Percentiles rank a stretch among this genome's conserved stretches.
Evolutionary conservation across 2,797 vertebrate species (phyloP).

Genomic region (Phoebastria nigripes): DNA sequence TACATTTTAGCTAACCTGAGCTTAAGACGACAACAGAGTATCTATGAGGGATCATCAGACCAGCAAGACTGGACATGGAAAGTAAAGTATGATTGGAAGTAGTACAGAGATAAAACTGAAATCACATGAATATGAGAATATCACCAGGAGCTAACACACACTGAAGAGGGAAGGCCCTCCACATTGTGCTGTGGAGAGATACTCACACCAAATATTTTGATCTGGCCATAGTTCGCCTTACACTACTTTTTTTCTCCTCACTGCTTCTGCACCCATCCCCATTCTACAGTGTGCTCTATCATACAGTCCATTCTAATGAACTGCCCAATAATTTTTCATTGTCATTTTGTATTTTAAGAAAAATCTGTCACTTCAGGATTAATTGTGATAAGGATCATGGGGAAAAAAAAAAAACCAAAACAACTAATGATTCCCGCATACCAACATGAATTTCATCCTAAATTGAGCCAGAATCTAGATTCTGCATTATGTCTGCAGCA

Average conservation of each 20-base stretch:
- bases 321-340: neutral
- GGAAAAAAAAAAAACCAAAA: neutral
- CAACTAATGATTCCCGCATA: neutral
- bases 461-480: neutral
- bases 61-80: neutral
- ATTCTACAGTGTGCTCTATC: neutral
- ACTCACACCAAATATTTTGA: neutral
- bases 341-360: neutral
- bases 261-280: neutral
- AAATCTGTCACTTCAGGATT: neutral
- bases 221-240: neutral
- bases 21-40: neutral
- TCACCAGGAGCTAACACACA: neutral
- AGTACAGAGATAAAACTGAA: neutral
- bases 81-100: neutral
- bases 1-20: neutral
- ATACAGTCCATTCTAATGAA: neutral
- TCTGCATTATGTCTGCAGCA: neutral
- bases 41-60: neutral
- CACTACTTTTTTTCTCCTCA: neutral
- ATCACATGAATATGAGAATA: neutral
- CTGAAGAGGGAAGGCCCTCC: neutral
- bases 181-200: neutral
- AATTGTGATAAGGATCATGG: neutral
- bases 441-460: neutral